Conservation (phyloP, 2,888 invertebrate species). For the Cyaniris semiargus region DNA sequence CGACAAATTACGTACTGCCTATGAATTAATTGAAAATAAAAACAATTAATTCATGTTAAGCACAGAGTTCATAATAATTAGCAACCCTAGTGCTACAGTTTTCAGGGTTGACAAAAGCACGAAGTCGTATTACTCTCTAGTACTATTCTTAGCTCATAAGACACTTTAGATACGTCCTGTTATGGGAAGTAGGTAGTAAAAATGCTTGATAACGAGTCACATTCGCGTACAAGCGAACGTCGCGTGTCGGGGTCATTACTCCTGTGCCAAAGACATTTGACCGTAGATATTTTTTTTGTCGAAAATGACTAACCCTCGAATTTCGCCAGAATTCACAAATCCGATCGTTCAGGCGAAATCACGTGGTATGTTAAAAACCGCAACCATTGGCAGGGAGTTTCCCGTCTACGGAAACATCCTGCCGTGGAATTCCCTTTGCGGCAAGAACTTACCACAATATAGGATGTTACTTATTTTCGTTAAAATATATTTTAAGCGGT, state of each 20-base stretch:
- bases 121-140: not conserved
- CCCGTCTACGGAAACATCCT: not conserved
- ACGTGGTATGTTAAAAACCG: not conserved
- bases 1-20: no score
- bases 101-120: slow-evolving; percentile 1
- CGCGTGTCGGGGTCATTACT: not conserved
- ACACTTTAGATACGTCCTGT: not conserved
- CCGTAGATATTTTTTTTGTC: not conserved
- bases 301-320: not conserved
- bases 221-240: not conserved
- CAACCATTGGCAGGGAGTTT: not conserved
- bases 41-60: not conserved
- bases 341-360: not conserved
- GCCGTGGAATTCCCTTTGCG: not conserved
- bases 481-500: not conserved
- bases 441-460: slow-evolving; percentile 9
- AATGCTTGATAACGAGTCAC: not conserved
- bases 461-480: not conserved
- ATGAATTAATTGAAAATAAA: not conserved
- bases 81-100: not conserved
- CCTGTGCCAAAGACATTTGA: not conserved
- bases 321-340: not conserved
- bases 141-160: not conserved
- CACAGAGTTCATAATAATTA: not conserved
- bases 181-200: slow-evolving; percentile 1